phyloP scores from a whole-genome alignment of 2,113 vertebrate genomes.

The Alethe castanea region DNA sequence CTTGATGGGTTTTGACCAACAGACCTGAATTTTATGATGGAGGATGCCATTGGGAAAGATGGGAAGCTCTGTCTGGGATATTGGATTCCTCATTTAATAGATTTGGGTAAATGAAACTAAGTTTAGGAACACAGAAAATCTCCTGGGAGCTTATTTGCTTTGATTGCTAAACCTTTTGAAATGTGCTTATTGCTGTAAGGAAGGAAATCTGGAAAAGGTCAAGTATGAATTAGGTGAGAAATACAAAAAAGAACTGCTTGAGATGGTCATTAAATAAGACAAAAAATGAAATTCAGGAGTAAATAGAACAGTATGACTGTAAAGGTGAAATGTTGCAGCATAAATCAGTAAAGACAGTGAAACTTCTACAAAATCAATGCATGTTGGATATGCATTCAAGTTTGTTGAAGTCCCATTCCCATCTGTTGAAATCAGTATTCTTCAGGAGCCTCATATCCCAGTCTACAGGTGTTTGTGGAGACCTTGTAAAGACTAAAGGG shows the following conservation, averaged over 20 bases:
- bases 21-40: not conserved
- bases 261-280: slow-evolving; percentile 48
- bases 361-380: not conserved
- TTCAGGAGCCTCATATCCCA: not conserved
- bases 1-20: not conserved
- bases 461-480: not conserved
- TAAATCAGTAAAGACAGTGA: slow-evolving; percentile 1
- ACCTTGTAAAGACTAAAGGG: not conserved
- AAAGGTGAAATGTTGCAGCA: slow-evolving; percentile 39
- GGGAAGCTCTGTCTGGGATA: not conserved
- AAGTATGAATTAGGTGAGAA: slow-evolving; percentile 37
- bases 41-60: not conserved
- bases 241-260: slow-evolving; percentile 36
- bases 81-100: not conserved
- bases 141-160: slow-evolving; percentile 34
- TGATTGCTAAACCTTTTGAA: slow-evolving; percentile 43
- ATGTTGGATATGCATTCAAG: not conserved
- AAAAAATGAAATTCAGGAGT: slow-evolving; percentile 32
- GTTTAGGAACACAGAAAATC: not conserved
- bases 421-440: not conserved
- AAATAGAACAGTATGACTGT: slow-evolving; percentile 19
- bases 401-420: not conserved
- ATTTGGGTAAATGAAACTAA: not conserved
- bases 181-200: slow-evolving; percentile 8
- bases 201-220: slow-evolving; percentile 56